phyloP scores from a whole-genome alignment of 1,140 invertebrate genomes.

The Akabosia matsudoensis region DNA sequence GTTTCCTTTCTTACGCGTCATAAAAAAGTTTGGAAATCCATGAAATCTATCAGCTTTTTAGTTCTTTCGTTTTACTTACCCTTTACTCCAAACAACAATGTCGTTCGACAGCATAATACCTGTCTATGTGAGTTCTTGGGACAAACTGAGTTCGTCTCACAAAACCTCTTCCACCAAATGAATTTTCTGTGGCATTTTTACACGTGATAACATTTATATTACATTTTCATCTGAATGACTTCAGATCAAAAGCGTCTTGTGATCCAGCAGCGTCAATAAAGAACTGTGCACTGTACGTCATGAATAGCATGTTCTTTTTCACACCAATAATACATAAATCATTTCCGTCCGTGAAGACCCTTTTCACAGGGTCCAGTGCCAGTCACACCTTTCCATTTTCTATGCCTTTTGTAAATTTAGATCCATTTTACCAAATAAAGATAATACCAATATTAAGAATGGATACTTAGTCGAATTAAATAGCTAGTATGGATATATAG shows the following conservation, averaged over 20 bases:
- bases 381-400: background rate
- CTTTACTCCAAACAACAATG: background rate
- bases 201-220: constrained; percentile 1
- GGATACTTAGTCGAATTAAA: background rate
- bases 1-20: constrained; percentile 5
- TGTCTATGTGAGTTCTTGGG: background rate
- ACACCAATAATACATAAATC: background rate
- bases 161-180: background rate
- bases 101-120: background rate
- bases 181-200: constrained; percentile 12
- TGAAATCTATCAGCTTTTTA: background rate
- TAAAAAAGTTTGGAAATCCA: background rate
- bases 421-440: no score
- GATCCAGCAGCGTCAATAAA: background rate
- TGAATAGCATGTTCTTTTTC: background rate
- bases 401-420: background rate
- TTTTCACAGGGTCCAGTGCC: background rate
- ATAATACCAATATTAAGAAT: no score
- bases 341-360: background rate
- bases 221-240: constrained; percentile 13
- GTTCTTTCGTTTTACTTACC: background rate
- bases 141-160: background rate
- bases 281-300: background rate
- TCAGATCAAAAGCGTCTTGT: background rate
- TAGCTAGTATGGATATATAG: no score